Percentiles rank a stretch among this genome's conserved stretches.
Evolutionary conservation across 2,888 invertebrate genomes (phyloP).

Genomic region (Colletes collaris): DNA sequence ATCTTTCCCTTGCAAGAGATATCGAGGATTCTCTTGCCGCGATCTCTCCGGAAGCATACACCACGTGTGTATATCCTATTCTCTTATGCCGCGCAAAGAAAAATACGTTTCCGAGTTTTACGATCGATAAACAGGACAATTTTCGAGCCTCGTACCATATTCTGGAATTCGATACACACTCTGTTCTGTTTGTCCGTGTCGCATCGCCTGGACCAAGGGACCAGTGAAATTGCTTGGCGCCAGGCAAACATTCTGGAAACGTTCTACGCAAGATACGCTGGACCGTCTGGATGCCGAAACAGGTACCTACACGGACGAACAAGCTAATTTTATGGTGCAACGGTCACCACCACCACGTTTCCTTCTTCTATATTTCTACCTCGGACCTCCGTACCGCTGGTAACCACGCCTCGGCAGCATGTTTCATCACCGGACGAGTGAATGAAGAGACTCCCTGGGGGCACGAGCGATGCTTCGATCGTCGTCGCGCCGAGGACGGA

Average conservation of each 20-base stretch:
- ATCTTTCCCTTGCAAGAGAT: neutral
- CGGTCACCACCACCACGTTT: conserved; percentile 34
- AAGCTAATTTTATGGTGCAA: conserved; percentile 66
- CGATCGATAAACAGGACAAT: conserved; percentile 16
- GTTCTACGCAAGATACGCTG: conserved; percentile 61
- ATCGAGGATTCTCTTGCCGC: no score
- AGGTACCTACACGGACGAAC: conserved; percentile 54
- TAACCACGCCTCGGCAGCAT: neutral
- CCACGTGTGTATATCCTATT: neutral
- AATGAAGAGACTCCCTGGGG: conserved; percentile 66
- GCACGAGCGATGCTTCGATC: conserved; percentile 53
- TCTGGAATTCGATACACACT: conserved; percentile 1
- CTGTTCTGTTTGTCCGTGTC: conserved; percentile 37
- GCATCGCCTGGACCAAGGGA: conserved; percentile 42
- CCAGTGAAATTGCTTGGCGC: conserved; percentile 59
- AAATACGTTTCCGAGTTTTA: neutral
- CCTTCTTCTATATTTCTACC: conserved; percentile 11
- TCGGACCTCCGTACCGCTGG: neutral
- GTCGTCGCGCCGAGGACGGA: conserved; percentile 27
- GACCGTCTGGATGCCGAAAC: conserved; percentile 33
- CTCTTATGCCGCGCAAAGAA: no score
- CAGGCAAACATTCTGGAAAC: conserved; percentile 49
- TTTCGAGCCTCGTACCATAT: neutral
- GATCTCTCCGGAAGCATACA: neutral
- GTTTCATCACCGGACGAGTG: conserved; percentile 36